Conservation (phyloP, 2,888 invertebrate species). For the Ophion costatus region DNA sequence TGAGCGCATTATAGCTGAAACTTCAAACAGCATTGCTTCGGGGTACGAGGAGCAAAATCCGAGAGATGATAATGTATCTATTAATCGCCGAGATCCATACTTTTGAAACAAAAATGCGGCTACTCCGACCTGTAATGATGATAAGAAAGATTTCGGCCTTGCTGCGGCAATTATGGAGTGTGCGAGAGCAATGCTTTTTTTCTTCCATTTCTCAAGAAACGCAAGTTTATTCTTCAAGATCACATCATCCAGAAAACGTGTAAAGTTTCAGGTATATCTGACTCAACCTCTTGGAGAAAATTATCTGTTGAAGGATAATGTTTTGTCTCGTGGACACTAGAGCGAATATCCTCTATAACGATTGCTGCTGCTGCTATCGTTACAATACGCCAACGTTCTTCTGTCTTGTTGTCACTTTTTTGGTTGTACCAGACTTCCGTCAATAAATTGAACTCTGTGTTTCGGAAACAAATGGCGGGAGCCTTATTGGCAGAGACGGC, state of each 20-base stretch:
- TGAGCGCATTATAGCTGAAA: neutral
- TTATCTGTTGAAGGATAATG: neutral
- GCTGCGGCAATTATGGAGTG: neutral
- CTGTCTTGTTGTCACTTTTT: too few species aligned
- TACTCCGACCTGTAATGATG: neutral
- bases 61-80: neutral
- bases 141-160: neutral
- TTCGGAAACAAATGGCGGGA: too few species aligned
- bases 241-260: neutral
- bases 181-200: neutral
- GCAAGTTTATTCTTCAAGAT: neutral
- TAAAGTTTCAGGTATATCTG: neutral
- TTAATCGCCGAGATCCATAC: neutral
- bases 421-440: too few species aligned
- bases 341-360: neutral
- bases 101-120: neutral
- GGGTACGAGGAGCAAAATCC: conserved; percentile 9
- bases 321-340: neutral
- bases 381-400: too few species aligned
- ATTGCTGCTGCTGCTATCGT: too few species aligned
- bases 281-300: neutral
- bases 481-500: too few species aligned
- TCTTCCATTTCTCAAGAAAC: neutral
- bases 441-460: too few species aligned
- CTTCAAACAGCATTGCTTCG: neutral